Percentiles rank a stretch among this genome's conserved stretches.
phyloP scores from a whole-genome alignment of 2,797 vertebrate species.

The Sebastes hopkinsi region DNA sequence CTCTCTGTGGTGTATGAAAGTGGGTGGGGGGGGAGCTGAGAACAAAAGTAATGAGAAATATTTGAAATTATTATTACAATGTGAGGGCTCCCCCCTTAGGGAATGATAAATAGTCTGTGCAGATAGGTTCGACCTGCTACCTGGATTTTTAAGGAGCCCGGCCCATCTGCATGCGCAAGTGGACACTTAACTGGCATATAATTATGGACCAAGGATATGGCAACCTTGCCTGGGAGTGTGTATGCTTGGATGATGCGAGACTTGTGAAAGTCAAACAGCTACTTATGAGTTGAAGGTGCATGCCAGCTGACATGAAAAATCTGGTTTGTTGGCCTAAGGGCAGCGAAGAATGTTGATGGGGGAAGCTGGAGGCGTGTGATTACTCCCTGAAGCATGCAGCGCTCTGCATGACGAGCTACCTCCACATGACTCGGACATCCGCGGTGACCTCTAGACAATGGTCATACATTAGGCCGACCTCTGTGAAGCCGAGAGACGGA shows the following conservation, averaged over 20 bases:
- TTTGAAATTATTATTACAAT: constrained; percentile 57
- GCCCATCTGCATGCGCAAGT: constrained; percentile 84
- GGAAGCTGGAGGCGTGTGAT: constrained; percentile 78
- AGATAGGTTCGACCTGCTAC: constrained; percentile 68
- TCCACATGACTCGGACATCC: constrained; percentile 76
- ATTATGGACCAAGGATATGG: constrained; percentile 83
- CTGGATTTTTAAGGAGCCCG: constrained; percentile 70
- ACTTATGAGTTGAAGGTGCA: constrained; percentile 86
- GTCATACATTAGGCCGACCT: constrained; percentile 61
- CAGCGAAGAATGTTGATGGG: constrained; percentile 80
- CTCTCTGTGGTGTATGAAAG: background rate
- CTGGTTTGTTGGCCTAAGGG: constrained; percentile 85
- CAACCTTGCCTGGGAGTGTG: constrained; percentile 84
- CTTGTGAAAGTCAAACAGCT: constrained; percentile 89
- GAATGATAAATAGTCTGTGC: constrained; percentile 64
- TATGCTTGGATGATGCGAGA: constrained; percentile 79
- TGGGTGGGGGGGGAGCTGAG: background rate
- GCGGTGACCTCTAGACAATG: constrained; percentile 81
- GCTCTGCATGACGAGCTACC: constrained; percentile 74
- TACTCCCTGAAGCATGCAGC: constrained; percentile 78
- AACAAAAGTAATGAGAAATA: constrained; percentile 62
- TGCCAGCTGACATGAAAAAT: constrained; percentile 87
- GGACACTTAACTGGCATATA: constrained; percentile 85
- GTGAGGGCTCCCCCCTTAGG: constrained; percentile 52
- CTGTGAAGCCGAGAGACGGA: constrained; percentile 46